A percentile compares a stretch with the other conserved stretches of the same genome.
Evolutionary conservation across 1,140 invertebrate species (phyloP).

Genomic region (Sycophila sp.): DNA sequence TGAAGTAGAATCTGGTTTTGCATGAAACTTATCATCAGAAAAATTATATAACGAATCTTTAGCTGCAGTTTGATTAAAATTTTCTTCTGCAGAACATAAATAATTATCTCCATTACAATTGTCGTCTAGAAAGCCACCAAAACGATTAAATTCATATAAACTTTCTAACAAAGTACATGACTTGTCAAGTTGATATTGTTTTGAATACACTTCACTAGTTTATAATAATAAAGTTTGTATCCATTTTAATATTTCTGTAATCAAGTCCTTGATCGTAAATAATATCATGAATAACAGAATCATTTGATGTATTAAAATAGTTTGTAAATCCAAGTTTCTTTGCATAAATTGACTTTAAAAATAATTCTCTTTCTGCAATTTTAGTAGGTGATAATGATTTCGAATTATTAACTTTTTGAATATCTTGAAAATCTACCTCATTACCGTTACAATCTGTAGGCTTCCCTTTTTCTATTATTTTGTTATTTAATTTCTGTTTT

Average conservation of each 20-base stretch:
- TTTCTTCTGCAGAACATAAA: not conserved
- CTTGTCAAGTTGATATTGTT: not conserved
- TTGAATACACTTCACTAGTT: not conserved
- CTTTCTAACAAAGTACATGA: constrained; percentile 32
- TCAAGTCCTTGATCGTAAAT: not conserved
- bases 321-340: constrained; percentile 31
- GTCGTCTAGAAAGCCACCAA: constrained; percentile 29
- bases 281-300: constrained; percentile 29
- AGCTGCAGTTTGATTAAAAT: not conserved
- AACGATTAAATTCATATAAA: constrained; percentile 34
- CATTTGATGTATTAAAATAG: constrained; percentile 36
- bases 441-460: constrained; percentile 29
- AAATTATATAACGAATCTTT: not conserved
- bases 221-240: constrained; percentile 3
- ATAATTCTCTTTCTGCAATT: constrained; percentile 25
- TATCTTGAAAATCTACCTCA: constrained; percentile 21
- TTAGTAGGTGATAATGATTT: constrained; percentile 17
- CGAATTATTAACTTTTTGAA: not conserved
- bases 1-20: not conserved
- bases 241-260: constrained; percentile 23
- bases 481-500: not conserved
- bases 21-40: not conserved
- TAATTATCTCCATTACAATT: not conserved
- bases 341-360: constrained; percentile 21
- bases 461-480: not conserved